Evolutionary conservation across 2,113 vertebrate genomes (phyloP), one percentile per base, ranked within the genome.

Genomic region (Suricata suricatta): DNA sequence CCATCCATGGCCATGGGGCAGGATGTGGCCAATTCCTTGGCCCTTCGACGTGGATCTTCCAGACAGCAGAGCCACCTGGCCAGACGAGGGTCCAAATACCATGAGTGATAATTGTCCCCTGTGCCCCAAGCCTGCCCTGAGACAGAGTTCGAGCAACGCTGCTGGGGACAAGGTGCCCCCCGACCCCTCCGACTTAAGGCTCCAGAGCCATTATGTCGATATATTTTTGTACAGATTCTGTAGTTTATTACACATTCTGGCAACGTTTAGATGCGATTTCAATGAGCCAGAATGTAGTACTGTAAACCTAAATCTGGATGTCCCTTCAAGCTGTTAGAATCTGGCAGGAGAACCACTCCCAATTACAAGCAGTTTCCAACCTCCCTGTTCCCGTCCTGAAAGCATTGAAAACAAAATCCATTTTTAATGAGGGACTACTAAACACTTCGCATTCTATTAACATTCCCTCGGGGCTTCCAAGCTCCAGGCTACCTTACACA

Each of bases 241-340:
- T 97, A 87, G 97, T 91, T 96, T 97, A 77, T 96, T 95, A 97
- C 95, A 97, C 80, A 68, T 93, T 57, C 97, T 97, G 97, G 98
- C 98, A 98, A 52, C 83, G 6, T 47, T 35, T 52, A 77, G 92
- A 95, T 79, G 92, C 80, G 33, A 47, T 98, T 90, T 74, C 92
- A 93, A 90, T 52, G 94, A 98, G 97, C 95, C 97, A 98, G 96
- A 92, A 94, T 97, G 96, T 92, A 93, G 92, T 88, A 90, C 92
- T 96, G 96, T 96, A 95, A 97, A 97, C 97, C 95, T 96, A 96
- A 96, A 98, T 96, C 92, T 97, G 96, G 96, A 93, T 96, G 85
- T 90, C 92, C 96, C 96, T 88, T 94, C 91, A 92, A 97, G 96
- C 96, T 97, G 95, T 81, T 69, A 77, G 92, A 83, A 63, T 86